These are phyloP conservation scores for Lomographa bimaculata DNA, from an alignment of 2,888 invertebrate species.

Conservation along the genomic window DNA sequence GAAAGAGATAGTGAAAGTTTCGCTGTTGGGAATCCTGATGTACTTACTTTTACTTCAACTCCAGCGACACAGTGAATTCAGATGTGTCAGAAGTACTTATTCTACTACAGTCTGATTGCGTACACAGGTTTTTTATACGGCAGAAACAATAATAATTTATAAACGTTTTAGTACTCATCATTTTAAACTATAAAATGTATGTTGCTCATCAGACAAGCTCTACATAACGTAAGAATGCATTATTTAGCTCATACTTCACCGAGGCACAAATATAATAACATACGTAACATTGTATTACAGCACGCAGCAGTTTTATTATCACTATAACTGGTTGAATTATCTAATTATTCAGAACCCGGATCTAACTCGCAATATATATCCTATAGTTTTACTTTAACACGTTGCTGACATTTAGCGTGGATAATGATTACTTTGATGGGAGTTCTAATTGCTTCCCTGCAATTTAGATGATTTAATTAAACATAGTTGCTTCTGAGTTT, in stretches of 20 bases:
- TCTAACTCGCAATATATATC: slow-evolving; percentile 3
- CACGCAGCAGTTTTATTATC: slow-evolving; percentile 1
- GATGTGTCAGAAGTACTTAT: background rate
- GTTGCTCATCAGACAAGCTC: background rate
- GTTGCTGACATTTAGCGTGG: slow-evolving; percentile 9
- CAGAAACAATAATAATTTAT: no score
- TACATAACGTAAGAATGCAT: background rate
- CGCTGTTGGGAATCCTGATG: slow-evolving; percentile 39
- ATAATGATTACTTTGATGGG: slow-evolving; percentile 6
- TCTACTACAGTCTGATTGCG: background rate
- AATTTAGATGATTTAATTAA: slow-evolving; percentile 1
- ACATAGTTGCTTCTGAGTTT: no score
- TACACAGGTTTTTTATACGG: no score
- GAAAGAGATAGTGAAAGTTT: slow-evolving; percentile 49
- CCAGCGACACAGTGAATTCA: slow-evolving; percentile 1
- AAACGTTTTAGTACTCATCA: no score
- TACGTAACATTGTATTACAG: slow-evolving; percentile 8
- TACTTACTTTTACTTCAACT: slow-evolving; percentile 40
- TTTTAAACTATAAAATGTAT: no score
- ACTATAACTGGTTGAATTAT: slow-evolving; percentile 2
- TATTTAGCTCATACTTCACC: background rate
- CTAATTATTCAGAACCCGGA: slow-evolving; percentile 18
- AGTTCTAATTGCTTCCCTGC: slow-evolving; percentile 14
- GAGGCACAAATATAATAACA: slow-evolving; percentile 4
- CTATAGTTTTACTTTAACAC: slow-evolving; percentile 7